Conservation (phyloP, 2,113 vertebrate species). For the Cercopithecus mona region DNA sequence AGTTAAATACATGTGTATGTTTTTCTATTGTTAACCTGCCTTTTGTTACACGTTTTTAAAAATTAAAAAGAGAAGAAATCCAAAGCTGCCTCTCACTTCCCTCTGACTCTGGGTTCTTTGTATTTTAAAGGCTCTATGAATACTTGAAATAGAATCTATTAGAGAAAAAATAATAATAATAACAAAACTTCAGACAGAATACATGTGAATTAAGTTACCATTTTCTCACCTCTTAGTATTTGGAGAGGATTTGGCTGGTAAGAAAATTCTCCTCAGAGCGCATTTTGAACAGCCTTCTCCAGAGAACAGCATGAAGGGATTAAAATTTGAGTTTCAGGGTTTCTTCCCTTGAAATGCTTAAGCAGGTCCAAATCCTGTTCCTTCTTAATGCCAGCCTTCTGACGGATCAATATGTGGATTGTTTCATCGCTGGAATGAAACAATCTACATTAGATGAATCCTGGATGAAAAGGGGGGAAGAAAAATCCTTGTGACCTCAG, state of each 20-base stretch:
- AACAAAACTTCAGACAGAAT: constrained; percentile 21
- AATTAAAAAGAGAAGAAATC: not conserved
- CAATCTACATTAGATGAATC: too few relatives aligned
- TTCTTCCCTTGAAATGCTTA: constrained; percentile 57
- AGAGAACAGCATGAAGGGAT: constrained; percentile 39
- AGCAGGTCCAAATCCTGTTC: constrained; percentile 21
- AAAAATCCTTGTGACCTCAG: not conserved
- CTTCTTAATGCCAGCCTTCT: constrained; percentile 27
- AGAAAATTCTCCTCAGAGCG: constrained; percentile 4
- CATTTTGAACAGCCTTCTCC: not conserved
- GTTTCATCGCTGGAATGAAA: not conserved
- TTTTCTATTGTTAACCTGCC: not conserved
- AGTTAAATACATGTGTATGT: not conserved
- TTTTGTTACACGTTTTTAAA: not conserved
- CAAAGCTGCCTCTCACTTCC: not conserved
- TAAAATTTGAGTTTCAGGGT: constrained; percentile 40
- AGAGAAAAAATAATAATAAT: not conserved
- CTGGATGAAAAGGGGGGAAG: not conserved
- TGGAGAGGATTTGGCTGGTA: constrained; percentile 46
- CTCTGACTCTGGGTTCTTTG: not conserved
- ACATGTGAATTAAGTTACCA: constrained; percentile 16
- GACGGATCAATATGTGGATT: not conserved
- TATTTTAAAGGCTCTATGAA: not conserved
- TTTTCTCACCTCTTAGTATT: constrained; percentile 24
- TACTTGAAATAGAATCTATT: not conserved